These are phyloP conservation scores for Magallana angulata DNA, from an alignment of 1,140 invertebrate genomes.

Conservation along the genomic window DNA sequence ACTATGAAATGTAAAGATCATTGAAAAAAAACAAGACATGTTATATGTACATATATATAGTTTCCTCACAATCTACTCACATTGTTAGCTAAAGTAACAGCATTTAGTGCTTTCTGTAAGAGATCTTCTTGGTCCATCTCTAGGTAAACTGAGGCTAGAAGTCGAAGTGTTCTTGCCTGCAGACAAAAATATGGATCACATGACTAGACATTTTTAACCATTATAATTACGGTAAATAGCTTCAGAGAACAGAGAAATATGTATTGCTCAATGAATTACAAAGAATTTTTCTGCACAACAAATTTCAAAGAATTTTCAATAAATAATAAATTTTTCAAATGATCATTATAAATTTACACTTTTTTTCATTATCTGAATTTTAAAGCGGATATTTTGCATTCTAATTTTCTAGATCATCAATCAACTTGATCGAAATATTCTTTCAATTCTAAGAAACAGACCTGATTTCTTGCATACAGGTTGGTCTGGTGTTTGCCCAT, in stretches of 20 bases:
- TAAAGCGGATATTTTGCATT: too few species aligned
- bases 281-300: too few species aligned
- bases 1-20: not conserved
- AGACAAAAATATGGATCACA: not conserved
- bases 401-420: too few species aligned
- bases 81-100: conserved; percentile 71
- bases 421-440: too few species aligned
- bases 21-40: not conserved
- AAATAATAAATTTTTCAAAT: too few species aligned
- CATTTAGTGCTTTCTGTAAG: conserved; percentile 72
- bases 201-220: not conserved
- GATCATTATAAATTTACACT: too few species aligned
- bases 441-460: conserved; percentile 29
- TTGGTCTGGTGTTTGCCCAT: conserved; percentile 64
- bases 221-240: too few species aligned
- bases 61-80: conserved; percentile 56
- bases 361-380: too few species aligned
- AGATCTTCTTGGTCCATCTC: conserved; percentile 67
- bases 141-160: conserved; percentile 71
- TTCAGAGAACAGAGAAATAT: too few species aligned
- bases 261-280: too few species aligned
- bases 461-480: conserved; percentile 67
- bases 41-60: not conserved
- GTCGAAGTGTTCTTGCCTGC: conserved; percentile 71
- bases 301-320: too few species aligned